Conservation (phyloP, 2,888 invertebrate species). For the Heliothis peltigera region DNA sequence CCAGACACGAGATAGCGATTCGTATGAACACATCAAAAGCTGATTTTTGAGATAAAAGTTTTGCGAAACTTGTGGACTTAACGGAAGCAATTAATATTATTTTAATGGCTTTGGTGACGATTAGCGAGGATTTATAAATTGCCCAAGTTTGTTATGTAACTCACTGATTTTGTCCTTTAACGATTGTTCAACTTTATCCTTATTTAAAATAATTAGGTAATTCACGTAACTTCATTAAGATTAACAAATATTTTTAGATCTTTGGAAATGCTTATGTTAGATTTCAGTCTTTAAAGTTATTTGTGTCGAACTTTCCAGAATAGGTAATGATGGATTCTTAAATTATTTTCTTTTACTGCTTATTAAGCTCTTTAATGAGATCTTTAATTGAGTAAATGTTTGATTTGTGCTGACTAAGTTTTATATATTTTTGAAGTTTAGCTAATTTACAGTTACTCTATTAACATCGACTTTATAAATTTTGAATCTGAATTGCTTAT, state of each 20-base stretch:
- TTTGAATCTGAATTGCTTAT: no score
- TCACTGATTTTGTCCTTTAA: not conserved
- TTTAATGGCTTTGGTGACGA: slow-evolving; percentile 8
- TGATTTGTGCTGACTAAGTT: slow-evolving; percentile 1
- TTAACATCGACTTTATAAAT: no score
- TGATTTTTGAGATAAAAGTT: slow-evolving; percentile 47
- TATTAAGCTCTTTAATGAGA: slow-evolving; percentile 8
- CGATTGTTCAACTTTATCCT: no score
- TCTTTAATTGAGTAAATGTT: slow-evolving; percentile 1
- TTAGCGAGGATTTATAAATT: not conserved
- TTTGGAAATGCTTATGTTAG: no score
- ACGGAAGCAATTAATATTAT: slow-evolving; percentile 3
- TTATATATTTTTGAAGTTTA: slow-evolving; percentile 22
- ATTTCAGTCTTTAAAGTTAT: no score
- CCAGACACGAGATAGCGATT: slow-evolving; percentile 54
- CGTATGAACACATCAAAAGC: slow-evolving; percentile 55
- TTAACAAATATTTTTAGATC: no score
- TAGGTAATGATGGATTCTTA: no score
- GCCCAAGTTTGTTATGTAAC: not conserved
- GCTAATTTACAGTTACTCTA: not conserved
- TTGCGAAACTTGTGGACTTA: slow-evolving; percentile 26
- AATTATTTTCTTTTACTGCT: not conserved
- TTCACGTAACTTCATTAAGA: no score
- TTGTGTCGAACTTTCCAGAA: no score
- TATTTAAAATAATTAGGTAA: no score